These are phyloP conservation scores for Steinernema feltiae DNA, from an alignment of 1,140 invertebrate species.

Conservation along the genomic window DNA sequence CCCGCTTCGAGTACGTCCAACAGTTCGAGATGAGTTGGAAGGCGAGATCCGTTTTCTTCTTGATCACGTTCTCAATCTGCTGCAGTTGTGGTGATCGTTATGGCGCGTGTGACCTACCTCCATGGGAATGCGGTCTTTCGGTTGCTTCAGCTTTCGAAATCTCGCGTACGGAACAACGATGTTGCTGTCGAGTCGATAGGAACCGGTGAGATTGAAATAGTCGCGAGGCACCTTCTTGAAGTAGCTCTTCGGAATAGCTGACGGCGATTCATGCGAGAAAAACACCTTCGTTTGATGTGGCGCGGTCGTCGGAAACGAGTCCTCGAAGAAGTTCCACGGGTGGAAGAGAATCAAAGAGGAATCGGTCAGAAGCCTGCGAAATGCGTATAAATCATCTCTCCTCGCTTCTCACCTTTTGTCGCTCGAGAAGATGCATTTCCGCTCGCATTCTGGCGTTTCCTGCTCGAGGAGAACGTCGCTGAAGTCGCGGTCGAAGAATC, in stretches of 20 bases:
- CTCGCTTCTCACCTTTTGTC: neutral
- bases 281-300: neutral
- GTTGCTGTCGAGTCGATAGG: conserved; percentile 68
- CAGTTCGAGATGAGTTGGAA: conserved; percentile 68
- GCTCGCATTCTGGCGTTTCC: neutral
- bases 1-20: conserved; percentile 60
- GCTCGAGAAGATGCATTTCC: neutral
- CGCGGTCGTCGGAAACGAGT: neutral
- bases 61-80: neutral
- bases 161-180: conserved; percentile 68
- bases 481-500: neutral
- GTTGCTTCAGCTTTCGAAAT: neutral
- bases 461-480: neutral
- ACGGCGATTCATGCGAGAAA: neutral
- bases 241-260: neutral
- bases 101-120: neutral
- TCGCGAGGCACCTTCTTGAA: neutral
- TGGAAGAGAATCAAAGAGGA: neutral
- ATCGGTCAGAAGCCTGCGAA: neutral
- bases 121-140: neutral
- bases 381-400: neutral
- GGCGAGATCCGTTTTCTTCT: neutral
- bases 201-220: conserved; percentile 72
- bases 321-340: neutral
- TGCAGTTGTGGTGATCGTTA: neutral